Evolutionary conservation across 2,797 vertebrate species (phyloP).

Genomic region (Danio albolineatus): DNA sequence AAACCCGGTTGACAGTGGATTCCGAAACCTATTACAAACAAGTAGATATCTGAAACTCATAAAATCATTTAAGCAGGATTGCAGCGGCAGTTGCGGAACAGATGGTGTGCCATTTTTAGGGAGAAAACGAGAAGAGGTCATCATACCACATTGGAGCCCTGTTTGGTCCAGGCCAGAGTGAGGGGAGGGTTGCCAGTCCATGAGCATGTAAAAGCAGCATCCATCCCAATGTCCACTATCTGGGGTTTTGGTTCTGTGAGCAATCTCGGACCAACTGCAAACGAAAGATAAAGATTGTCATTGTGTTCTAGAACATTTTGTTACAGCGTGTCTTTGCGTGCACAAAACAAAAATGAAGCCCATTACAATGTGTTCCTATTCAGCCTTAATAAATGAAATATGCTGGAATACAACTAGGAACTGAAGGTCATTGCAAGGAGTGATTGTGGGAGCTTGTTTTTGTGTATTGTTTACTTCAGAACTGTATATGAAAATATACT

Average conservation of each 20-base stretch:
- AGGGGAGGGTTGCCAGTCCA: slow-evolving; percentile 92
- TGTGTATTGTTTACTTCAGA: slow-evolving; percentile 1
- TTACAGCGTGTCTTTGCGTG: neutral
- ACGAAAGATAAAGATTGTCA: slow-evolving; percentile 35
- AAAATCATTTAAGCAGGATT: slow-evolving; percentile 8
- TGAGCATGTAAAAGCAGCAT: slow-evolving; percentile 87
- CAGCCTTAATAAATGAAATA: slow-evolving; percentile 19
- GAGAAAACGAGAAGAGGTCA: slow-evolving; percentile 55
- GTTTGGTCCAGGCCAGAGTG: slow-evolving; percentile 91
- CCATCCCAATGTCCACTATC: slow-evolving; percentile 85
- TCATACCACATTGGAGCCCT: slow-evolving; percentile 83
- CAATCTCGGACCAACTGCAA: slow-evolving; percentile 86
- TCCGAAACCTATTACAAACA: neutral
- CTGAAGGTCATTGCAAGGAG: neutral
- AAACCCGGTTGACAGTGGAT: too few species aligned
- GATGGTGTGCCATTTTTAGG: slow-evolving; percentile 40
- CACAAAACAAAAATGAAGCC: slow-evolving; percentile 10
- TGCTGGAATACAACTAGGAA: neutral
- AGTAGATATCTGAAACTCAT: neutral
- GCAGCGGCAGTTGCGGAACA: slow-evolving; percentile 62
- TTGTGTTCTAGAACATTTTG: neutral
- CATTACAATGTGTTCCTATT: neutral
- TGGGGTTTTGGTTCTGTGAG: slow-evolving; percentile 84
- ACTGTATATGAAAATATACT: neutral
- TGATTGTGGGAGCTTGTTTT: neutral